These are phyloP conservation scores for Brienomyrus longianalis DNA, from an alignment of 2,113 vertebrate species.

Conservation along the genomic window DNA sequence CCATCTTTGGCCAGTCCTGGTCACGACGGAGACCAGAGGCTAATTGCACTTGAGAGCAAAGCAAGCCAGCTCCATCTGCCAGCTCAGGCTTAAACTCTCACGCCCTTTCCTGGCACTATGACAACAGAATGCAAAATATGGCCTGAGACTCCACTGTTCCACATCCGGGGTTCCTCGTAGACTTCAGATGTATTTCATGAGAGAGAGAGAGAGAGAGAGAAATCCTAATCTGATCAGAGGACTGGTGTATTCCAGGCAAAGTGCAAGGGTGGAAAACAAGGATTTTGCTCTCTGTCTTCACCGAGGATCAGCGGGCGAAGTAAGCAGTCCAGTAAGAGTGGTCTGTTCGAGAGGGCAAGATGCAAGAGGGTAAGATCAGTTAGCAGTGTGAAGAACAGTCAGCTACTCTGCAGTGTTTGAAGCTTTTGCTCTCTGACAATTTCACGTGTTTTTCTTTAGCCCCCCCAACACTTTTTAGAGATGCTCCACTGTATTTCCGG, in stretches of 20 bases:
- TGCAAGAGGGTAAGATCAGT: neutral
- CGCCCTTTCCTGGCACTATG: neutral
- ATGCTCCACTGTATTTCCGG: neutral
- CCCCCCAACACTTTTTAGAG: neutral
- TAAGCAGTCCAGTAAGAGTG: neutral
- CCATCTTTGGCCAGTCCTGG: neutral
- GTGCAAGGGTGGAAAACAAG: neutral
- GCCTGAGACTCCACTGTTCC: neutral
- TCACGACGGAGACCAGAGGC: neutral
- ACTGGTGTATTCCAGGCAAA: neutral
- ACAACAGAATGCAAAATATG: neutral
- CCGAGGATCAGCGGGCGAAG: neutral
- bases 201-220: neutral
- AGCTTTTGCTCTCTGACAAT: neutral
- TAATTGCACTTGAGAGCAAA: neutral
- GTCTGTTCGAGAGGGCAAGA: neutral
- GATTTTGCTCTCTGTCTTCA: neutral
- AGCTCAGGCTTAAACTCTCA: neutral
- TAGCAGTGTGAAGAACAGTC: neutral
- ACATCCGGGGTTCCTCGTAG: neutral
- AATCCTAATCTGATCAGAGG: slow-evolving; percentile 1
- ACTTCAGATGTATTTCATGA: neutral
- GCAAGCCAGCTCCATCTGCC: neutral
- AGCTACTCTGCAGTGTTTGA: neutral
- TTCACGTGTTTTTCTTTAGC: neutral